Evolutionary conservation across 2,797 vertebrate species (phyloP).

Genomic region (Rhynchonycteris naso): DNA sequence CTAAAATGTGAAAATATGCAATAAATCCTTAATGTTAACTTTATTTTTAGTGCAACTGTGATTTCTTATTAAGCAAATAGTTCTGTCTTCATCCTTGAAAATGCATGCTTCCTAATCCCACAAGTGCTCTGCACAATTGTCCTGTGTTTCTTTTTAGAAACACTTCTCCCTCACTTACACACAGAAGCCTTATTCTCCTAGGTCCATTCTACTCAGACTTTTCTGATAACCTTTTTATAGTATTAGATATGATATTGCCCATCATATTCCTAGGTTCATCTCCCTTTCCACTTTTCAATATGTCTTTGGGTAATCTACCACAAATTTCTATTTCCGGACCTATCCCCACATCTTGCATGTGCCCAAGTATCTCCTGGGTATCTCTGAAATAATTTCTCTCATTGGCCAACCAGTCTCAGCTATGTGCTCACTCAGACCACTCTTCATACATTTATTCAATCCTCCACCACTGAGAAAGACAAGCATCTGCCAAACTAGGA

Average conservation of each 20-base stretch:
- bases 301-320: not conserved
- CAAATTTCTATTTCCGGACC: not conserved
- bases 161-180: not conserved
- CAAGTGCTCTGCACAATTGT: too few relatives aligned
- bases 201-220: not conserved
- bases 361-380: not conserved
- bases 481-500: not conserved
- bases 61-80: not conserved
- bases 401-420: not conserved
- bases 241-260: not conserved
- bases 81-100: not conserved
- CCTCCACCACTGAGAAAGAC: not conserved
- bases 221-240: not conserved
- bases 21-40: not conserved
- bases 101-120: not conserved
- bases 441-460: not conserved
- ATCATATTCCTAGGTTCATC: not conserved
- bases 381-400: not conserved
- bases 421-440: not conserved
- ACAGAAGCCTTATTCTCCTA: not conserved
- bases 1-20: not conserved
- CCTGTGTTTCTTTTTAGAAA: not conserved
- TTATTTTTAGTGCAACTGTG: not conserved
- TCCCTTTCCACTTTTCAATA: not conserved
- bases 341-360: rapidly evolving